These are phyloP conservation scores for Idaea aversata DNA, from an alignment of 2,888 invertebrate species.

Conservation along the genomic window DNA sequence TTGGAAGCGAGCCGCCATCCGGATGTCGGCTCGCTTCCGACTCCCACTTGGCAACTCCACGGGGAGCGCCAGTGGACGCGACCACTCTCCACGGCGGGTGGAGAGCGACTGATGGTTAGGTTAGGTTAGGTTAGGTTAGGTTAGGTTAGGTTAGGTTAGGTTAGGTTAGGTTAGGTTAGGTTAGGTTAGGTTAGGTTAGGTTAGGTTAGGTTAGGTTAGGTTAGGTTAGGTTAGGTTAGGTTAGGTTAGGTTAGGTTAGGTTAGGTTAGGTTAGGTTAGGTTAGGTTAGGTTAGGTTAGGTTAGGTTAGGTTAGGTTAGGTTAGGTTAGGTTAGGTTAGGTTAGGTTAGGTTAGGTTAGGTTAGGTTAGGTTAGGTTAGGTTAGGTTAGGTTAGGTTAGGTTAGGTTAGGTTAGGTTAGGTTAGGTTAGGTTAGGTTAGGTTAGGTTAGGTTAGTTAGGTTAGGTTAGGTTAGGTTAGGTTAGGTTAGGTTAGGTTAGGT, in stretches of 20 bases:
- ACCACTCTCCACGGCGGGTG: too few species aligned
- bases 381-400: conserved; percentile 16
- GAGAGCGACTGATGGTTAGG: too few species aligned
- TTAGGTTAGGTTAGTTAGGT: conserved; percentile 15
- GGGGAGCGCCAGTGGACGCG: too few species aligned
- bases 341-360: conserved; percentile 16
- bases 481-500: conserved; percentile 16
- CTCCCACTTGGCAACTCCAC: too few species aligned
- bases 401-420: conserved; percentile 17
- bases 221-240: conserved; percentile 17
- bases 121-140: conserved; percentile 21
- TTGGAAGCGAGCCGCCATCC: too few species aligned
- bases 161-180: conserved; percentile 17
- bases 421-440: conserved; percentile 16
- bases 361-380: conserved; percentile 22
- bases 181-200: conserved; percentile 16
- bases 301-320: conserved; percentile 15
- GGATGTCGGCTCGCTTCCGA: too few species aligned
- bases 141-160: conserved; percentile 17
- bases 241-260: conserved; percentile 15
- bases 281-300: conserved; percentile 14
- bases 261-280: conserved; percentile 15
- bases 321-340: conserved; percentile 8
- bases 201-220: conserved; percentile 19
- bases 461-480: conserved; percentile 16